Evolutionary conservation across 2,797 vertebrate species (phyloP).

Genomic region (Cossypha polioptera): DNA sequence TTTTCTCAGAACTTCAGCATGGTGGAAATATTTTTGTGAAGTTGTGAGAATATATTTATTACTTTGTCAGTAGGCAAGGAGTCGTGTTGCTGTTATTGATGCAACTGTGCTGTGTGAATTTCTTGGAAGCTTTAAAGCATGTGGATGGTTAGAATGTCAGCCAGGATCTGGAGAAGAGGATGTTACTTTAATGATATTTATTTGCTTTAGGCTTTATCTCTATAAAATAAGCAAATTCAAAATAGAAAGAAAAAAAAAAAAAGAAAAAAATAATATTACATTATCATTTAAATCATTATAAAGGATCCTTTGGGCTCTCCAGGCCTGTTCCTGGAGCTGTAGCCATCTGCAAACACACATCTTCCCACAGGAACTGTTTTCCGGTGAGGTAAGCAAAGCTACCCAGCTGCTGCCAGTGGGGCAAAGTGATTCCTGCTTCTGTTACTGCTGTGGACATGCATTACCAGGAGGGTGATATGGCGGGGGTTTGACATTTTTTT

Average conservation of each 20-base stretch:
- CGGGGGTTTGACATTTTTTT: not conserved
- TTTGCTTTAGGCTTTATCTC: not conserved
- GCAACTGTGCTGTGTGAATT: not conserved
- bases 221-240: not conserved
- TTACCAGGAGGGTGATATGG: not conserved
- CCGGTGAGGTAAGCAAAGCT: not conserved
- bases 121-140: not conserved
- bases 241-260: not conserved
- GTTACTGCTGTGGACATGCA: not conserved
- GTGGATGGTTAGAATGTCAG: not conserved
- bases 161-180: not conserved
- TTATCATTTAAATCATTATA: not conserved
- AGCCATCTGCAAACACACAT: not conserved
- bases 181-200: not conserved
- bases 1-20: not conserved
- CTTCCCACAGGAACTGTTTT: not conserved
- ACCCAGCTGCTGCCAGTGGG: not conserved
- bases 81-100: not conserved
- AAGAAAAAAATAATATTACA: too few species aligned
- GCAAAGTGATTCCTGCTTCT: not conserved
- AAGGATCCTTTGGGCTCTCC: not conserved
- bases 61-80: not conserved
- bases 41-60: not conserved
- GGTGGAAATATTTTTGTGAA: not conserved
- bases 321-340: not conserved